A percentile compares a stretch with the other conserved stretches of the same genome.
These are phyloP conservation scores for Nebria brevicollis DNA, from an alignment of 2,888 invertebrate genomes.

Conservation along the genomic window DNA sequence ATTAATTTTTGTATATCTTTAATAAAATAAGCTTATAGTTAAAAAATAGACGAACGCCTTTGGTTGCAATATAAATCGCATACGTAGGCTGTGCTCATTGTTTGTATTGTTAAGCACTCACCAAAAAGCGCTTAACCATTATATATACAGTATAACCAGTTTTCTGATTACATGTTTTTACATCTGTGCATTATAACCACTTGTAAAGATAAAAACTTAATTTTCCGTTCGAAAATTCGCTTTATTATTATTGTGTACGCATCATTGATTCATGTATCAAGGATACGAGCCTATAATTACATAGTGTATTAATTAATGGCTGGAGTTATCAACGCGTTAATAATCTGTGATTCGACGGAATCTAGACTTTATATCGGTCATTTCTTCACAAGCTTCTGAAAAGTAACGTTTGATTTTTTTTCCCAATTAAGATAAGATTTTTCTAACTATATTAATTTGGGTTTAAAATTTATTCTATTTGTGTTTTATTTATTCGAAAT, in stretches of 20 bases:
- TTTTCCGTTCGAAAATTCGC: background rate
- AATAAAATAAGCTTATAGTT: background rate
- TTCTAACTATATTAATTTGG: background rate
- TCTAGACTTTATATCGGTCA: background rate
- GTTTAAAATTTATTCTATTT: background rate
- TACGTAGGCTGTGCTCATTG: background rate
- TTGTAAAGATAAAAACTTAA: background rate
- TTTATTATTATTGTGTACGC: conserved; percentile 1
- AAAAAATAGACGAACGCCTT: background rate
- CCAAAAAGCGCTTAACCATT: background rate
- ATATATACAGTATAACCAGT: conserved; percentile 1
- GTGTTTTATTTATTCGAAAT: background rate
- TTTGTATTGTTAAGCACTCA: background rate
- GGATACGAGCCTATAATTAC: conserved; percentile 13
- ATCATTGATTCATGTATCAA: conserved; percentile 6
- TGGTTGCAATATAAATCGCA: background rate
- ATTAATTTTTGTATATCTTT: background rate
- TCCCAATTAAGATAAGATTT: background rate
- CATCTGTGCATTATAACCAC: background rate
- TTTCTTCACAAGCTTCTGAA: background rate
- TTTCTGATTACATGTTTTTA: background rate
- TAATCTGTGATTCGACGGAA: conserved; percentile 17
- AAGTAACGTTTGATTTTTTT: background rate
- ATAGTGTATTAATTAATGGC: conserved; percentile 21
- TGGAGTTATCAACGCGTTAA: conserved; percentile 13